These are phyloP conservation scores for Danio jaintianensis DNA, from an alignment of 2,797 vertebrate genomes.

Conservation along the genomic window DNA sequence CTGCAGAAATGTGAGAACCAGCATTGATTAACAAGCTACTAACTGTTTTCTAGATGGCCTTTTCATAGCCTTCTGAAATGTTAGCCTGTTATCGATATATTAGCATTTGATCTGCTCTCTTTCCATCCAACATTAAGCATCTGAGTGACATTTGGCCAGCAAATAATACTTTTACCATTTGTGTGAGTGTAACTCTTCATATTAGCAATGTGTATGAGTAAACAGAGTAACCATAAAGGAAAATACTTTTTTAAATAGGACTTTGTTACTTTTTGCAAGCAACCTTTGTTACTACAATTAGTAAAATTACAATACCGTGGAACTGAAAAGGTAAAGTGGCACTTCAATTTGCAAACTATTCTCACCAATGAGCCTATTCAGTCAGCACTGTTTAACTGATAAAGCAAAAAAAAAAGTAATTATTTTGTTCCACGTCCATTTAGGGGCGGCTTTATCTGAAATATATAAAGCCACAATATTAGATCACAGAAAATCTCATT, in stretches of 20 bases:
- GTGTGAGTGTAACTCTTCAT: neutral
- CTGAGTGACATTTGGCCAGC: neutral
- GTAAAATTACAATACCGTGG: neutral
- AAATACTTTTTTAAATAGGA: conserved; percentile 17
- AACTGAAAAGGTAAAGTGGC: neutral
- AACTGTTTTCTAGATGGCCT: conserved; percentile 41
- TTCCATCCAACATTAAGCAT: neutral
- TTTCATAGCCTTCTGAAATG: conserved; percentile 41
- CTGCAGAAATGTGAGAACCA: conserved; percentile 3
- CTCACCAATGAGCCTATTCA: neutral
- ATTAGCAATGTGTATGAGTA: neutral
- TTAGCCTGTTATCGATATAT: conserved; percentile 37
- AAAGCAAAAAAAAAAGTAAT: no score
- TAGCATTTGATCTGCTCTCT: conserved; percentile 6
- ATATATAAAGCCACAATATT: neutral
- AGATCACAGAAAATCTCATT: neutral
- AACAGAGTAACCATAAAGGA: neutral
- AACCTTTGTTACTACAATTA: neutral
- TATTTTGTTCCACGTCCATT: neutral
- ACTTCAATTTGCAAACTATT: neutral
- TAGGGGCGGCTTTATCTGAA: neutral
- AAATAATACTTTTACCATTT: neutral
- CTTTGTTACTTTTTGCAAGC: neutral
- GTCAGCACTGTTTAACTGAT: no score
- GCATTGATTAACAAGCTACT: conserved; percentile 25